Percentiles rank a stretch among this genome's conserved stretches.
phyloP scores from a whole-genome alignment of 2,113 vertebrate genomes.

The Tympanuchus pallidicinctus region DNA sequence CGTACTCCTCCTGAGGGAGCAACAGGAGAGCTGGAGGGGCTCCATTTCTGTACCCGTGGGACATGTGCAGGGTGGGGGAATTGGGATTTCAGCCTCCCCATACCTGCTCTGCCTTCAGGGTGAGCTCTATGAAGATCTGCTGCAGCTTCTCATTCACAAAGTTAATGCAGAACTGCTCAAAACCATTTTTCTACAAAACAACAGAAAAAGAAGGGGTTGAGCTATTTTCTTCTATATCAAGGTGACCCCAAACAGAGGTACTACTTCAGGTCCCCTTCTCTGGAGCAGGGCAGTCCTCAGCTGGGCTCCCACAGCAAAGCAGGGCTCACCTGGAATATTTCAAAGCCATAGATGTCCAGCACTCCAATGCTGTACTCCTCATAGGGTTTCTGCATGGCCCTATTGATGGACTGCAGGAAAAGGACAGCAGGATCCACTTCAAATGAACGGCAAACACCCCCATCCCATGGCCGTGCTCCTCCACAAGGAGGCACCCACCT shows the following conservation, averaged over 20 bases:
- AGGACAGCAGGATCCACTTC: not conserved
- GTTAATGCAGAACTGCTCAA: slow-evolving; percentile 99
- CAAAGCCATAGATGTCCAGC: slow-evolving; percentile 97
- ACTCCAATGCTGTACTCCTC: slow-evolving; percentile 95
- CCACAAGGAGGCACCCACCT: slow-evolving; percentile 72
- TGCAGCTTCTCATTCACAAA: slow-evolving; percentile 98
- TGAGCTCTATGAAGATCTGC: slow-evolving; percentile 98
- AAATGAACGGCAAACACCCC: too few relatives aligned
- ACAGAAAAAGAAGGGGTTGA: not conserved
- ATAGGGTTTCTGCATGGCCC: slow-evolving; percentile 91
- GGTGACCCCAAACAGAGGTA: not conserved
- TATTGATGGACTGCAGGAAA: slow-evolving; percentile 87
- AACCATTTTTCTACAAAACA: slow-evolving; percentile 89
- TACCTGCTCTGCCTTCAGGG: slow-evolving; percentile 98
- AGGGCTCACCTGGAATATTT: slow-evolving; percentile 92
- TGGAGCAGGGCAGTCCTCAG: not conserved
- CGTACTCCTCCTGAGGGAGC: slow-evolving; percentile 91
- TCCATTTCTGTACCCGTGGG: accelerated
- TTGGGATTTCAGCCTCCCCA: accelerated
- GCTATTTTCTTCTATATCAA: accelerated
- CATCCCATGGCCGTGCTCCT: accelerated
- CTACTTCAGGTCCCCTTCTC: not conserved
- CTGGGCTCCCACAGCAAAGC: not conserved
- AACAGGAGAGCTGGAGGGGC: not conserved
- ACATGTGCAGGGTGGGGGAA: not conserved